Percentiles rank a stretch among this genome's conserved stretches.
Evolutionary conservation across 1,140 invertebrate species (phyloP).

Genomic region (Yoshiicerus persimilis): DNA sequence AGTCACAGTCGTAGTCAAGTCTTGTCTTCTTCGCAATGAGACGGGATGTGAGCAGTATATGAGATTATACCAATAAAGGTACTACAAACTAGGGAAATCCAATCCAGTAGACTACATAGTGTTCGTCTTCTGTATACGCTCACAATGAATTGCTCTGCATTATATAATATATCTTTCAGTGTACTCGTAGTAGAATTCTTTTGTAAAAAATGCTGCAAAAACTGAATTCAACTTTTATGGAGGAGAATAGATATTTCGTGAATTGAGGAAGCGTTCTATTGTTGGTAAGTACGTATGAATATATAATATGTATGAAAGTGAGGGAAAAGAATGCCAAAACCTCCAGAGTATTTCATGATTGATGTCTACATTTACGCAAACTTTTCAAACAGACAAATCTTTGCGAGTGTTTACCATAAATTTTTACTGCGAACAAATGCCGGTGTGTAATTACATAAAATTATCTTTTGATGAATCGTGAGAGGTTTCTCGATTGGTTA

Average conservation of each 20-base stretch:
- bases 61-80: not conserved
- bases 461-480: constrained; percentile 10
- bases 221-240: not conserved
- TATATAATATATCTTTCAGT: not conserved
- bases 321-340: not conserved
- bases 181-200: not conserved
- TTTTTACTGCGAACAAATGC: not conserved
- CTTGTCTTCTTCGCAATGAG: not conserved
- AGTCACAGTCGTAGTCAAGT: too few species aligned
- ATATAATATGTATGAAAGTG: not conserved
- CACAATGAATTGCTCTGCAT: not conserved
- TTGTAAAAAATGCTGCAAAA: not conserved
- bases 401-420: not conserved
- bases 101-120: too few species aligned
- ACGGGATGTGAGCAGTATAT: not conserved
- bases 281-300: not conserved
- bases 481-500: not conserved
- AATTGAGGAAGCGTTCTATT: not conserved
- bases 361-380: constrained; percentile 16
- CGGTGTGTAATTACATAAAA: not conserved
- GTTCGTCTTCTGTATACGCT: not conserved
- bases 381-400: not conserved
- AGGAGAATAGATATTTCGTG: not conserved
- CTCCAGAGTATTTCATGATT: not conserved
- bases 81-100: not conserved